phyloP scores from a whole-genome alignment of 1,140 invertebrate genomes.

The Polypedilum vanderplanki region DNA sequence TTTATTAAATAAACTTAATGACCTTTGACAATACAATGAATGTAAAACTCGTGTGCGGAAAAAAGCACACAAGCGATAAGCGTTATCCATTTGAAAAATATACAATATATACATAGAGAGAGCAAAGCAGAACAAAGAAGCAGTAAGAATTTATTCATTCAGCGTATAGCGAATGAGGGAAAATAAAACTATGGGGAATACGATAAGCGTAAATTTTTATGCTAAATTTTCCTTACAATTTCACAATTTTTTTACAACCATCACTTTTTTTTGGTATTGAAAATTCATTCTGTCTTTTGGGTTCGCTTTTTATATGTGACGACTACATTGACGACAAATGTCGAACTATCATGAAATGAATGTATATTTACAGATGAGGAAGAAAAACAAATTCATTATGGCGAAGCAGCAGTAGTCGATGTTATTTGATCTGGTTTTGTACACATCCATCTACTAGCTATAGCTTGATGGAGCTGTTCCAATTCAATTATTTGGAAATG shows the following conservation, averaged over 20 bases:
- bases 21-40: not conserved
- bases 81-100: no score
- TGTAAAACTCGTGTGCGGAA: no score
- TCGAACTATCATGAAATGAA: not conserved
- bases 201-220: constrained; percentile 19
- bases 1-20: not conserved
- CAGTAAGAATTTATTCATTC: no score
- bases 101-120: no score
- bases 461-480: constrained; percentile 3
- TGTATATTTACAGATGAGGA: constrained; percentile 1
- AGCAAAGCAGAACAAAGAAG: no score
- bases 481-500: constrained; percentile 19
- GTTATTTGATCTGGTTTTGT: constrained; percentile 17
- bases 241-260: not conserved
- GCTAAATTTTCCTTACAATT: constrained; percentile 19
- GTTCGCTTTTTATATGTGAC: not conserved
- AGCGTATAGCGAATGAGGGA: no score
- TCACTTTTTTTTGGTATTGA: not conserved
- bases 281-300: not conserved
- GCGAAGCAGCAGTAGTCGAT: not conserved
- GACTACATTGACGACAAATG: constrained; percentile 5
- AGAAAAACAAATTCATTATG: constrained; percentile 14
- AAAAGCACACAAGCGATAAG: no score
- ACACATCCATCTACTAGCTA: not conserved
- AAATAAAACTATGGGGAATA: not conserved